Percentiles rank a stretch among this genome's conserved stretches.
phyloP scores from a whole-genome alignment of 2,888 invertebrate genomes.

The Troglohyphantes excavatus region DNA sequence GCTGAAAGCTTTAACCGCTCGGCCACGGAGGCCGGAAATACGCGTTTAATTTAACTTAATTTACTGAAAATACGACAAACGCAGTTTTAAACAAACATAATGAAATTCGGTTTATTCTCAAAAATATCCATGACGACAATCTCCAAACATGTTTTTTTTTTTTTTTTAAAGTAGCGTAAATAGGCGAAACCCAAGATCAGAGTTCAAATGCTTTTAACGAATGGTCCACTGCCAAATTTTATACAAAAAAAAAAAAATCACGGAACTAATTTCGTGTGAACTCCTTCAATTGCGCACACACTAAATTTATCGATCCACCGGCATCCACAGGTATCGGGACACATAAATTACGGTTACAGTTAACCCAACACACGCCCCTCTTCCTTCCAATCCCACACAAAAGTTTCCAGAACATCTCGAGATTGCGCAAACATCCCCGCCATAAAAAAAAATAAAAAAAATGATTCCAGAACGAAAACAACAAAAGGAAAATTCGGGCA shows the following conservation, averaged over 20 bases:
- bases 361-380: slow-evolving; percentile 29
- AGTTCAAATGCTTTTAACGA: background rate
- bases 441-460: too few species aligned
- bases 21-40: too few species aligned
- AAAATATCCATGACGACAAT: background rate
- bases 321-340: background rate
- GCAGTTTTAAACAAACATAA: too few species aligned
- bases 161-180: background rate
- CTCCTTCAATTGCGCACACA: background rate
- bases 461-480: slow-evolving; percentile 47
- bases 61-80: too few species aligned
- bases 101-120: too few species aligned
- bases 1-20: too few species aligned
- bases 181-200: background rate
- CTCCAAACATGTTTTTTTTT: too few species aligned
- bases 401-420: background rate
- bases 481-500: background rate
- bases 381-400: slow-evolving; percentile 13
- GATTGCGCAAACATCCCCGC: slow-evolving; percentile 22
- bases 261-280: background rate
- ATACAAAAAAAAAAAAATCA: background rate
- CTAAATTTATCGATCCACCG: background rate
- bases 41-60: too few species aligned
- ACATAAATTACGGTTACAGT: slow-evolving; percentile 27
- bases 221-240: background rate